Percentiles rank a stretch among this genome's conserved stretches.
These are phyloP conservation scores for Crossoptilon crossoptilon DNA, from an alignment of 2,797 vertebrate genomes.

Conservation along the genomic window DNA sequence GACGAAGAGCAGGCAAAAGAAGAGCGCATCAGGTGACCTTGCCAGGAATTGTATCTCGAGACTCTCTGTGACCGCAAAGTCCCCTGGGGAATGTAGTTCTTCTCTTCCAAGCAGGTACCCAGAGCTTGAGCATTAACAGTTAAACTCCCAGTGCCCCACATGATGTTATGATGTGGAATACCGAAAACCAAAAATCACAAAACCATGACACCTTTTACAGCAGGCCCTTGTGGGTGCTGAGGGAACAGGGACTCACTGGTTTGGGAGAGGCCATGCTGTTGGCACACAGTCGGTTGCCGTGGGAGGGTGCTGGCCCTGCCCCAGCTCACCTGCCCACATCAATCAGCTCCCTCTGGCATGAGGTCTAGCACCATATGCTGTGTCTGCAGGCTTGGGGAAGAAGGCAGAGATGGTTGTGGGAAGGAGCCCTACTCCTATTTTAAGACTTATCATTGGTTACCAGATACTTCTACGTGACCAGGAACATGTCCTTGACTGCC, in stretches of 20 bases:
- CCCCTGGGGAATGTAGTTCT: too few relatives aligned
- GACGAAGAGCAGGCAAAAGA: too few relatives aligned
- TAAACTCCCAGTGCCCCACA: too few relatives aligned
- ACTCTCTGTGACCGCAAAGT: too few relatives aligned
- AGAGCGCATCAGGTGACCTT: too few relatives aligned
- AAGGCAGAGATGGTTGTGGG: background rate
- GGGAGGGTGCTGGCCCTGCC: background rate
- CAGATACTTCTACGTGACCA: accelerated
- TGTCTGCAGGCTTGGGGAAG: background rate
- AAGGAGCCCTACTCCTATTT: background rate
- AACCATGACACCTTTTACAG: background rate
- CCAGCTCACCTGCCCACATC: background rate
- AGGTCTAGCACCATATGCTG: accelerated
- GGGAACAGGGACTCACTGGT: accelerated
- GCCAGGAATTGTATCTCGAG: too few relatives aligned
- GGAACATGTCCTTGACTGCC: accelerated
- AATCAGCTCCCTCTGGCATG: background rate
- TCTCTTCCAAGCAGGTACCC: too few relatives aligned
- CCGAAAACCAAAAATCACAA: too few relatives aligned
- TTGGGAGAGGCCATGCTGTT: accelerated
- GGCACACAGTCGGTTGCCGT: accelerated
- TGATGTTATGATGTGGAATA: too few relatives aligned
- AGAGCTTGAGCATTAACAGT: too few relatives aligned
- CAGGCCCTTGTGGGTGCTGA: background rate
- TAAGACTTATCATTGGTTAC: accelerated